Base-by-base conservation (phyloP, 2,888 invertebrate species). In the Thumatha senex region DNA sequence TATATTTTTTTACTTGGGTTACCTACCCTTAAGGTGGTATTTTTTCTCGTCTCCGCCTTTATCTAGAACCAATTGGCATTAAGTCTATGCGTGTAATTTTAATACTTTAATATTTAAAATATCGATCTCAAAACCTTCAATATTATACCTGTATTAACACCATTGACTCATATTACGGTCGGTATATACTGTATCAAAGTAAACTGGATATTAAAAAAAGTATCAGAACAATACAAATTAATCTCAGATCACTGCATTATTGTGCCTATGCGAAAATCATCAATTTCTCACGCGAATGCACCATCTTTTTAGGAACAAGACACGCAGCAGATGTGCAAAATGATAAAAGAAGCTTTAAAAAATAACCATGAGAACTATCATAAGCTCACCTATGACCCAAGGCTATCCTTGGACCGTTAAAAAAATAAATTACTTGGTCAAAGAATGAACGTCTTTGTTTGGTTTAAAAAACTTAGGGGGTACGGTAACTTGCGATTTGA, bases 341-440 rank as follows among this genome's bases (percentile, higher is more conserved):
- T 72, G 78, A 84, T 81, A 84, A 80, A 71, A 78, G 72, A 77
- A 75, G 67, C 74, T 57, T 78, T 78, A 84, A 86, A 87, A 84
- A 84, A 74, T 69, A 54, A 58, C 56, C 83, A 76, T 90, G 89
- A 86, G 89, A 91, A 89, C 79, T 76, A 75, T 80, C 73, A 70
- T 76, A 76, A 67, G 76, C 79, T 89, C 82, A 89, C 85, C 90
- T 89, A 86, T 91, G 91, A 91, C 91, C 91, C 87, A 63, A 54
- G 91, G 89, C 85, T 72, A 87, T 78, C 63, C 72, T 61, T 80
- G 80, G 85, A 84, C 87, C 82, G 82, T 84, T 84, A 79, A 86
- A 67, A 48, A 86, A 86, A 85, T 82, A 84, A 85, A 86, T 72
- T 80, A 79, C 76, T 72, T 61, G 64, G 52, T 67, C 71, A 67